phyloP scores from a whole-genome alignment of 2,888 invertebrate species.

The Drosophila seclusa region DNA sequence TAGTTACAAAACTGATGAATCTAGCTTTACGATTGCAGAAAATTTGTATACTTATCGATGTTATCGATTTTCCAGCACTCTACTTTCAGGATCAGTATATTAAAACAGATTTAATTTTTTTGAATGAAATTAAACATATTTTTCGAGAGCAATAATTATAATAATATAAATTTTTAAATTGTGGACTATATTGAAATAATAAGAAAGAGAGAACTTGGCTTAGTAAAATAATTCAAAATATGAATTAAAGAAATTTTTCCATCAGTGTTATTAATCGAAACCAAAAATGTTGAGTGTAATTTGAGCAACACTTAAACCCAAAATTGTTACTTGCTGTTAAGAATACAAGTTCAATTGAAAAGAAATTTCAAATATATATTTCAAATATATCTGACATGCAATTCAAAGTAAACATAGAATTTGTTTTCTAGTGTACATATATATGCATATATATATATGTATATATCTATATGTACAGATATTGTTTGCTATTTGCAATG shows the following conservation, averaged over 20 bases:
- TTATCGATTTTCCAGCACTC: neutral
- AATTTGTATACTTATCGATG: neutral
- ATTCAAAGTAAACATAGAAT: neutral
- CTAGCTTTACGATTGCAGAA: neutral
- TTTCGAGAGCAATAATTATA: neutral
- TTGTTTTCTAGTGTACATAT: neutral
- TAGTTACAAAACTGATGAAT: neutral
- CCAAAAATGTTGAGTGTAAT: neutral
- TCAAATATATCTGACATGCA: neutral
- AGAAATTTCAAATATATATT: neutral
- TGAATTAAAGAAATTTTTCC: neutral
- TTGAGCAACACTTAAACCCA: neutral
- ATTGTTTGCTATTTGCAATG: conserved; percentile 62
- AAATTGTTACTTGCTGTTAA: neutral
- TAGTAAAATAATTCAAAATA: neutral
- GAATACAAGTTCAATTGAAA: neutral
- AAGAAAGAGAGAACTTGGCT: neutral
- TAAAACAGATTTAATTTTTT: neutral
- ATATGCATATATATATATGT: neutral
- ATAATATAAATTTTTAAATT: neutral
- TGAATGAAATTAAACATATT: neutral
- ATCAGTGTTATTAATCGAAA: neutral
- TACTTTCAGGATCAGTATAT: neutral
- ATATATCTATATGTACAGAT: neutral
- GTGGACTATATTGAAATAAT: neutral